A percentile compares a stretch with the other conserved stretches of the same genome.
phyloP scores from a whole-genome alignment of 2,888 invertebrate genomes.

The Terebella lapidaria region DNA sequence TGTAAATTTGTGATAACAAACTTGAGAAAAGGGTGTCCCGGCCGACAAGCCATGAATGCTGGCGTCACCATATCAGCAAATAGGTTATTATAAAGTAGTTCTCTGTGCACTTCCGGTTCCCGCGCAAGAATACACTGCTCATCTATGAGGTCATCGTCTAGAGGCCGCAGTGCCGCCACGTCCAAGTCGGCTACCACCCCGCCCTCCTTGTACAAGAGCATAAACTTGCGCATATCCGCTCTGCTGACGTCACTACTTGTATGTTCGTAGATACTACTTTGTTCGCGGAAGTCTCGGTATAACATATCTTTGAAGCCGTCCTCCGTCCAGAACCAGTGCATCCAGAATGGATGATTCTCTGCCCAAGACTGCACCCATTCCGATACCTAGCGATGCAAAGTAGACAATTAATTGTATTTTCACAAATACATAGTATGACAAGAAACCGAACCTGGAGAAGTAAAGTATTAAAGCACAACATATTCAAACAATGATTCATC shows the following conservation, averaged over 20 bases:
- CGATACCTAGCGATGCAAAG: background rate
- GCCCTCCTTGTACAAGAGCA: slow-evolving; percentile 5
- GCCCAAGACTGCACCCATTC: background rate
- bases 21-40: slow-evolving; percentile 8
- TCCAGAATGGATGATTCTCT: background rate
- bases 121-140: background rate
- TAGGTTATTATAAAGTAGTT: background rate
- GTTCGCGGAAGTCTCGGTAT: background rate
- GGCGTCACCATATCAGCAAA: background rate
- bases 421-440: no score
- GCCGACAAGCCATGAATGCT: slow-evolving; percentile 3
- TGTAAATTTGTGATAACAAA: background rate
- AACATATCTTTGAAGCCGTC: background rate
- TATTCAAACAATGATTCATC: no score
- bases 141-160: background rate
- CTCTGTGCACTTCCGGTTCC: slow-evolving; percentile 4
- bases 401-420: background rate
- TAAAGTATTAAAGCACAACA: no score
- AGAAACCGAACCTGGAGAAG: background rate
- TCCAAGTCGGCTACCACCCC: slow-evolving; percentile 9
- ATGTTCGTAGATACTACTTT: background rate
- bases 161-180: slow-evolving; percentile 1
- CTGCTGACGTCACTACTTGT: background rate
- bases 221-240: background rate
- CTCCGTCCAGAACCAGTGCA: slow-evolving; percentile 6